Conservation (phyloP, 2,797 vertebrate species). For the Vireo griseus region DNA sequence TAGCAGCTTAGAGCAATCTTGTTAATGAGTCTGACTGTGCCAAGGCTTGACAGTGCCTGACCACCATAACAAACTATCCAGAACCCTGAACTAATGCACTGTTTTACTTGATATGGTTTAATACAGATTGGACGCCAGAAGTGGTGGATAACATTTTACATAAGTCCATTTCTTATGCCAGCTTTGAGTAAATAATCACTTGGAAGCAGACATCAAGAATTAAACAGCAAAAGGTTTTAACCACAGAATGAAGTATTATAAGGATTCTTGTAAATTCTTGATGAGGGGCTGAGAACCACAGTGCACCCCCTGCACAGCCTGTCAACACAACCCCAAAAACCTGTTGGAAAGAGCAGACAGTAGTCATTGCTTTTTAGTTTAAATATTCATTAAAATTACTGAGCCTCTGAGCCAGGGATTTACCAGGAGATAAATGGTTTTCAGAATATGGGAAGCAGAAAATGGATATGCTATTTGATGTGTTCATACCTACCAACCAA, state of each 20-base stretch:
- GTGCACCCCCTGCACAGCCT: background rate
- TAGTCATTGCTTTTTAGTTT: background rate
- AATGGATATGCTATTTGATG: background rate
- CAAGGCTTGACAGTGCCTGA: background rate
- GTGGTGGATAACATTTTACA: background rate
- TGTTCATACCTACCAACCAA: background rate
- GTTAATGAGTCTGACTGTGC: background rate
- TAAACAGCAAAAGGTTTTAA: background rate
- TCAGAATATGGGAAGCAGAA: background rate
- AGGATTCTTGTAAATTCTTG: background rate
- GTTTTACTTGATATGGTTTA: background rate
- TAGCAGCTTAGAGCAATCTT: constrained; percentile 5
- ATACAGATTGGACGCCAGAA: background rate
- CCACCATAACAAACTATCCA: background rate
- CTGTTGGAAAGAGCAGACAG: background rate
- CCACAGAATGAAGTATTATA: background rate
- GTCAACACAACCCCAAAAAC: background rate
- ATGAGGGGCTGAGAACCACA: background rate
- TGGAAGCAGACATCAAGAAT: background rate
- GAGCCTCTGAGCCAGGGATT: background rate
- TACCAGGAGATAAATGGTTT: background rate
- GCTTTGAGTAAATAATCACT: constrained; percentile 1
- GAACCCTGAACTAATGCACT: background rate
- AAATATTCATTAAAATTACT: background rate
- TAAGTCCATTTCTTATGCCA: background rate